Base-by-base conservation (phyloP, 2,888 invertebrate species). In the Lapara coniferarum region DNA sequence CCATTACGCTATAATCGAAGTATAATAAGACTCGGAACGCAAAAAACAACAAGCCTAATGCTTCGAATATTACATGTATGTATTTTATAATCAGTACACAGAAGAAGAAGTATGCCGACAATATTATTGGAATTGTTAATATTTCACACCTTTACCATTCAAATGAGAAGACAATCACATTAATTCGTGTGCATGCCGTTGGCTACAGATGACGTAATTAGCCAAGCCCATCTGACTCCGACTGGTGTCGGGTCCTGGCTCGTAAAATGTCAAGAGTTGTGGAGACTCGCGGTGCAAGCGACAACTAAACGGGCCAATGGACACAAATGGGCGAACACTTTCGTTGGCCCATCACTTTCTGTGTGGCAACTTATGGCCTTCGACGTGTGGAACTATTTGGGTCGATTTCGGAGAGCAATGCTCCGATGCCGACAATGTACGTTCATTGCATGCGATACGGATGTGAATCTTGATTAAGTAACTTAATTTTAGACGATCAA, bases 311-410 rank as follows among this genome's bases (percentile, higher is more conserved):
- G 44, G 10, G 16, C 63, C 16, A 44, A 10, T 19, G 46, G 46
- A 14, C 63, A 73, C 73, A 80, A 81, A 83, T 78, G 71, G 75
- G 76, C 80, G 79, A 82, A 85, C 81, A 81, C 85, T 85, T 85
- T 86, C 85, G 74, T 81, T 81, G 75, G 74, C 74, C 76, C 82
- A 85, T 83, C 84, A 84, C 81, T 85, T 83, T 83, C 79, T 70
- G 75, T 87, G 82, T 81, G 73, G 80, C 80, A 82, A 80, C 49
- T 55, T 56, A 74, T 70, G 66, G 68, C 69, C 71, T 72, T 66
- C 70, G 73, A 72, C 73, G 75, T 71, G 72, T 69, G 67, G 59
- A 67, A 72, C 63, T 71, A 76, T 76, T 77, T 77, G 74, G 80
- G 79, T 81, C 76, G 75, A 75, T 76, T 77, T 72, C 74, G 71